A percentile compares a stretch with the other conserved stretches of the same genome.
Evolutionary conservation across 2,888 invertebrate genomes (phyloP).

Genomic region (Halictus quadricinctus): DNA sequence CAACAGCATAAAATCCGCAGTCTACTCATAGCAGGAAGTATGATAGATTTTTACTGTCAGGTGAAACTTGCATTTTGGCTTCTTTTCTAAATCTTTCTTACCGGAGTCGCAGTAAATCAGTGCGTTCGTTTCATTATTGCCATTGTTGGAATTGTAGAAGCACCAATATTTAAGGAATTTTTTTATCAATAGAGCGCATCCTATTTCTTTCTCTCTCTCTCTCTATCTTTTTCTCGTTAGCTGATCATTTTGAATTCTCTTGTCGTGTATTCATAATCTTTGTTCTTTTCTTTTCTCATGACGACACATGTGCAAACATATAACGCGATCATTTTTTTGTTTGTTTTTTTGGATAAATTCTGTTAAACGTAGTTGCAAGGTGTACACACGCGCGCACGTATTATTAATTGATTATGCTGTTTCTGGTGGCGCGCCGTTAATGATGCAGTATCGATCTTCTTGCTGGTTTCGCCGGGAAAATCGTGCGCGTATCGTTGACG

Average conservation of each 20-base stretch:
- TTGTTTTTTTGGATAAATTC: constrained; percentile 15
- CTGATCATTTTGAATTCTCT: constrained; percentile 27
- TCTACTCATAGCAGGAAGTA: not conserved
- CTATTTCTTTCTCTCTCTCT: constrained; percentile 11
- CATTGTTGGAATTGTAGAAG: constrained; percentile 48
- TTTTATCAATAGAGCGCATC: constrained; percentile 29
- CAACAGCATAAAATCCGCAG: not conserved
- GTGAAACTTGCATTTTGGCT: constrained; percentile 64
- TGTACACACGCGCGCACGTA: constrained; percentile 16
- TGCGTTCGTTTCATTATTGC: constrained; percentile 51
- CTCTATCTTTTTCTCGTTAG: constrained; percentile 23
- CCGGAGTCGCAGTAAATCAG: constrained; percentile 49
- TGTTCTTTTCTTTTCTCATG: constrained; percentile 33
- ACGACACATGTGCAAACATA: constrained; percentile 22
- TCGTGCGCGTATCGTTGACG: constrained; percentile 26
- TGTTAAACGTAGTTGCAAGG: constrained; percentile 47
- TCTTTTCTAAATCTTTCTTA: constrained; percentile 45
- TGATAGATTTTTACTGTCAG: constrained; percentile 53
- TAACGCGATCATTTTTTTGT: constrained; percentile 16
- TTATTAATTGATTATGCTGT: constrained; percentile 19
- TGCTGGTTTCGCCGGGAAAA: not conserved
- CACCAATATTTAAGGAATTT: constrained; percentile 35
- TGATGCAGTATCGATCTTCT: constrained; percentile 2
- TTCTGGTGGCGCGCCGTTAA: constrained; percentile 25
- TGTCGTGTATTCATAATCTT: constrained; percentile 32